These are phyloP conservation scores for Pheosia tremula DNA, from an alignment of 2,888 invertebrate species.

Conservation along the genomic window DNA sequence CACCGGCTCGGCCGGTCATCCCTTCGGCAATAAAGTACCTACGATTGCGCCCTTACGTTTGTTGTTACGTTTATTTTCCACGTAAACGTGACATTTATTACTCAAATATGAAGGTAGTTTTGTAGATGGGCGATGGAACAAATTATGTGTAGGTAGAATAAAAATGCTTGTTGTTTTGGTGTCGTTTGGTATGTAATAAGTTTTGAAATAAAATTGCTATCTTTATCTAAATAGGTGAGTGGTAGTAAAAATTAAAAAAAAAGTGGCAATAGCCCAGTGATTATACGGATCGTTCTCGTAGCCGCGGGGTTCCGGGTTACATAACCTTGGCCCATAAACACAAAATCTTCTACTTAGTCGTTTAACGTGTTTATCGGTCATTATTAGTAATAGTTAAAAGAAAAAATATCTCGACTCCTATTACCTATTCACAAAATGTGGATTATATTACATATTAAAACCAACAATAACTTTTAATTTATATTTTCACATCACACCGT, in stretches of 20 bases:
- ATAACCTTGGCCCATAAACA: too few relatives aligned
- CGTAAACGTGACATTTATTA: conserved; percentile 45
- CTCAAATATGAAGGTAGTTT: conserved; percentile 15
- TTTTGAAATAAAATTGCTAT: not conserved
- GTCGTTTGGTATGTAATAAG: not conserved
- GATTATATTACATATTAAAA: not conserved
- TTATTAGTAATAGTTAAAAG: too few relatives aligned
- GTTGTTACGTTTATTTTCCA: conserved; percentile 60
- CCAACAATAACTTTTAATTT: not conserved
- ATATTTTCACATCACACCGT: not conserved
- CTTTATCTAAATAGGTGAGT: not conserved
- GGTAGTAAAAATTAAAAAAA: too few relatives aligned
- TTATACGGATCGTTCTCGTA: too few relatives aligned
- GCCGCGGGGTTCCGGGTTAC: too few relatives aligned
- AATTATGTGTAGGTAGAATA: conserved; percentile 8
- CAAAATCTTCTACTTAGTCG: too few relatives aligned
- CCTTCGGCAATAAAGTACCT: conserved; percentile 49
- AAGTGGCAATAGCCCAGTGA: too few relatives aligned
- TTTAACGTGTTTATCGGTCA: too few relatives aligned
- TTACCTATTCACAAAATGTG: too few relatives aligned
- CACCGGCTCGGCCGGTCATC: conserved; percentile 46
- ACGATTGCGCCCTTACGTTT: conserved; percentile 47
- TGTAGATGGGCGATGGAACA: conserved; percentile 20
- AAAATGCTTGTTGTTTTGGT: not conserved
- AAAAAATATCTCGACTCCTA: too few relatives aligned